Evolutionary conservation across 2,888 invertebrate species (phyloP), one percentile per base, ranked within the genome.

Genomic region (Campoletis raptor): DNA sequence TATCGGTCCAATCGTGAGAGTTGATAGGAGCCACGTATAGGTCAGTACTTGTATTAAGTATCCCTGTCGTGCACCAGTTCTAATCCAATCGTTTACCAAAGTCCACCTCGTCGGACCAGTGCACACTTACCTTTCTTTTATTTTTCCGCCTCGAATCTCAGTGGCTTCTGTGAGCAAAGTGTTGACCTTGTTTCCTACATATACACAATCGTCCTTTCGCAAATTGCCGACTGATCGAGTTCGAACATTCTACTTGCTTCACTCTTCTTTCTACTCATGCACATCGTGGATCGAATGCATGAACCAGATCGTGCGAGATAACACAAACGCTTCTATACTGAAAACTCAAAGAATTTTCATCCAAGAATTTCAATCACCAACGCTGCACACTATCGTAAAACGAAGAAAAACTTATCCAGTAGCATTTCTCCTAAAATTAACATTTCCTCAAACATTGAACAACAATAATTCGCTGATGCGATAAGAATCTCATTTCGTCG

Each of bases 11-110:
- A 74, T 79, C 81, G 84, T 76, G 69, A 79, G 81, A 83, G 84
- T 83, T 82, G 73, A 86, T 54, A n/a, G 42, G 54, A 52, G 76
- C 82, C 86, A 15, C 61, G 82, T 77, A 54, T 77, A 77, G 85
- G 80, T 57, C 52, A 79, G 79, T 74, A 83, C 86, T 85, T 64
- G 83, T 81, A 88, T 86, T 86, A 82, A 85, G 85, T 85, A 81
- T 78, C 83, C 84, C 77, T 88, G 87, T 88, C 87, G 84, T 82
- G 86, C 72, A 64, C 84, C 77, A 21, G 69, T 73, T 84, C 84
- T 88, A 88, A 88, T 88, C 87, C 86, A 88, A 88, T 88, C 87
- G 87, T 86, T 88, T 86, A 81, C 81, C 67, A 57, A 72, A 81
- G 81, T 70, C 76, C 79, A 80, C 78, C 84, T 84, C 84, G 72